Percentiles rank a stretch among this genome's conserved stretches.
Conservation (phyloP, 1,140 invertebrate genomes). For the Heliconius melpomene region DNA sequence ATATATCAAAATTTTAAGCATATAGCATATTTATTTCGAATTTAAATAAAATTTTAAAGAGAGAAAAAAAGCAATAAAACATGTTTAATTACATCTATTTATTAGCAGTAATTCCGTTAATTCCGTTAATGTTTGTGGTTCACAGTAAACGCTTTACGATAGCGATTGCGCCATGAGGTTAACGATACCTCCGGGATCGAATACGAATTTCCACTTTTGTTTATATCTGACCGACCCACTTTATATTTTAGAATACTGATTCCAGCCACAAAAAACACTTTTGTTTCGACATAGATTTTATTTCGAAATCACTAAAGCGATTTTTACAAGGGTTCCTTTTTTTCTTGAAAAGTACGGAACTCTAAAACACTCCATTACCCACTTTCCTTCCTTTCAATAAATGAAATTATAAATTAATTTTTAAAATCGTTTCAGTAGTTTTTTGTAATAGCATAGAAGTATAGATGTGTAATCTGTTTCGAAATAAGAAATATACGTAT, state of each 20-base stretch:
- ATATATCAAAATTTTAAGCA: neutral
- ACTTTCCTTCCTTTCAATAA: no score
- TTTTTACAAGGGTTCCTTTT: no score
- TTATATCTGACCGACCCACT: slow-evolving; percentile 27
- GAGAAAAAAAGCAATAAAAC: neutral
- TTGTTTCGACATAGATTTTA: neutral
- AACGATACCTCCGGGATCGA: slow-evolving; percentile 65
- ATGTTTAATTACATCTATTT: slow-evolving; percentile 44
- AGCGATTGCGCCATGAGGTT: slow-evolving; percentile 62
- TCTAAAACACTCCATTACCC: no score
- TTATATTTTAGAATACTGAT: neutral
- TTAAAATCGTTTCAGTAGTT: no score
- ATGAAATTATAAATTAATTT: no score
- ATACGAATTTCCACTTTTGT: slow-evolving; percentile 38
- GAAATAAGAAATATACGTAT: no score
- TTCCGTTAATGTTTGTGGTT: slow-evolving; percentile 61
- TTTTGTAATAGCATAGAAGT: no score
- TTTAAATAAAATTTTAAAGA: neutral
- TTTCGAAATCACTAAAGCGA: neutral
- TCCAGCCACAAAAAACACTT: neutral
- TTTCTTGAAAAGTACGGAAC: no score
- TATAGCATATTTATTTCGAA: neutral
- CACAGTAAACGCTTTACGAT: slow-evolving; percentile 68
- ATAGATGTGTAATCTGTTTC: no score
- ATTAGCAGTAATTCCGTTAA: slow-evolving; percentile 66